Percentiles rank a stretch among this genome's conserved stretches.
Evolutionary conservation across 2,113 vertebrate species (phyloP).

Genomic region (western clawed frog (Xenopus tropicalis)): DNA sequence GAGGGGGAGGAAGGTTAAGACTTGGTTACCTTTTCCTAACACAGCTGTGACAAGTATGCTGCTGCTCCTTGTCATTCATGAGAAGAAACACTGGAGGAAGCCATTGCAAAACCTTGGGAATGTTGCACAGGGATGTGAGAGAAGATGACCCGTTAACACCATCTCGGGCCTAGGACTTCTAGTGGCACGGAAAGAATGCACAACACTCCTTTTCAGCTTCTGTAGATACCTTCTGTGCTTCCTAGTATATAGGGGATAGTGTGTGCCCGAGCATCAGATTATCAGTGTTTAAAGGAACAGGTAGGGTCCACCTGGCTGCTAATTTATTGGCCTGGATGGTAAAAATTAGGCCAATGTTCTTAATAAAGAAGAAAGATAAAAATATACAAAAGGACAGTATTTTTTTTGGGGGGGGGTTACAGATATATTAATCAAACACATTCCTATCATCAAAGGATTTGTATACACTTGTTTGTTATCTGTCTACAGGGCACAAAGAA

Average conservation of each 20-base stretch:
- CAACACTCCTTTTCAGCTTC: conserved; percentile 30
- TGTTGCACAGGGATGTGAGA: conserved; percentile 30
- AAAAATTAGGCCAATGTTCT: too few relatives aligned
- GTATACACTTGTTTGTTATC: conserved; percentile 3
- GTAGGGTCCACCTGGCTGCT: too few relatives aligned
- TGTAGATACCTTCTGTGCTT: too few relatives aligned
- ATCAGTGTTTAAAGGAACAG: too few relatives aligned
- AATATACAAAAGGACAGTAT: too few relatives aligned
- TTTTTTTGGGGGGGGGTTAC: too few relatives aligned
- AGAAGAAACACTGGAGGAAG: conserved; percentile 41
- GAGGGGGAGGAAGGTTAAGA: conserved; percentile 32
- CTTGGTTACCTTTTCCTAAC: conserved; percentile 40
- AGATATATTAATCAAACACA: too few relatives aligned
- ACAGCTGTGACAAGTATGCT: conserved; percentile 45
- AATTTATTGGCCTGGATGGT: too few relatives aligned
- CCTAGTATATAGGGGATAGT: too few relatives aligned
- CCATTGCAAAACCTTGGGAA: conserved; percentile 31
- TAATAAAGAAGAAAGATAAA: too few relatives aligned
- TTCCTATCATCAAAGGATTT: too few relatives aligned
- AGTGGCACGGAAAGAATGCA: conserved; percentile 19
- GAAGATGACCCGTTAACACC: conserved; percentile 9
- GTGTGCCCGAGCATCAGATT: too few relatives aligned
- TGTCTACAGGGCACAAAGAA: conserved; percentile 12
- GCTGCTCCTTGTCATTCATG: conserved; percentile 13
- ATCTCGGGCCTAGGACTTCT: conserved; percentile 13